Percentiles rank a stretch among this genome's conserved stretches.
Evolutionary conservation across 1,140 invertebrate genomes (phyloP).

Genomic region (Drosophila mauritiana): DNA sequence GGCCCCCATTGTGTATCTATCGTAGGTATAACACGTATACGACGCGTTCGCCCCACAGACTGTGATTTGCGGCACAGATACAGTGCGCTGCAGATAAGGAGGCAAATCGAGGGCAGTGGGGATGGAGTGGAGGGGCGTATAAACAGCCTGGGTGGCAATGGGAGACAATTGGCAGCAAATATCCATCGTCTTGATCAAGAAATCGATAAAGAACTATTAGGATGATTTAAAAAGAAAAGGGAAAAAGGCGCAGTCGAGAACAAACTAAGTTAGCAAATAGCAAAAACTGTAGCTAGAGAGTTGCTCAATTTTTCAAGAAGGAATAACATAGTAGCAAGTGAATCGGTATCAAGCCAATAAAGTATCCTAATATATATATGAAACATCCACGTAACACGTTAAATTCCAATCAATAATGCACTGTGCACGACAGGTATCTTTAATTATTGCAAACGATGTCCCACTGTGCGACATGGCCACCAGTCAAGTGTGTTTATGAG

Average conservation of each 20-base stretch:
- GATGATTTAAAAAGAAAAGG: not conserved
- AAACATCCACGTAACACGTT: no score
- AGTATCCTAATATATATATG: no score
- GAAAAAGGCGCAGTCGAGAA: no score
- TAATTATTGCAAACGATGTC: no score
- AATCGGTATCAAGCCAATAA: no score
- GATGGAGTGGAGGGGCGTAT: not conserved
- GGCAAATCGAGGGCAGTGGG: not conserved
- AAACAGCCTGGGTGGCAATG: constrained; percentile 8
- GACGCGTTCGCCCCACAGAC: constrained; percentile 32
- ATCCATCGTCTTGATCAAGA: not conserved
- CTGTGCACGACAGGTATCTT: no score
- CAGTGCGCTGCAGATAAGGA: constrained; percentile 3
- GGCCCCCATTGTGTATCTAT: not conserved
- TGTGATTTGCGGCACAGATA: constrained; percentile 55
- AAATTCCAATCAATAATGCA: not conserved
- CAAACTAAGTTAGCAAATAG: not conserved
- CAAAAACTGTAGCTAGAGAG: not conserved
- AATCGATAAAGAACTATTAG: constrained; percentile 3
- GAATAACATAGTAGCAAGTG: no score
- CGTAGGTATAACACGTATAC: constrained; percentile 41
- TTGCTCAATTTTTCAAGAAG: no score
- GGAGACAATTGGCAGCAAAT: constrained; percentile 16
- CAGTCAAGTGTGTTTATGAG: constrained; percentile 39
- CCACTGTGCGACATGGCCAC: constrained; percentile 5